Evolutionary conservation across 1,140 invertebrate species (phyloP), one percentile per base, ranked within the genome.

Genomic region (Ephestia elutella): DNA sequence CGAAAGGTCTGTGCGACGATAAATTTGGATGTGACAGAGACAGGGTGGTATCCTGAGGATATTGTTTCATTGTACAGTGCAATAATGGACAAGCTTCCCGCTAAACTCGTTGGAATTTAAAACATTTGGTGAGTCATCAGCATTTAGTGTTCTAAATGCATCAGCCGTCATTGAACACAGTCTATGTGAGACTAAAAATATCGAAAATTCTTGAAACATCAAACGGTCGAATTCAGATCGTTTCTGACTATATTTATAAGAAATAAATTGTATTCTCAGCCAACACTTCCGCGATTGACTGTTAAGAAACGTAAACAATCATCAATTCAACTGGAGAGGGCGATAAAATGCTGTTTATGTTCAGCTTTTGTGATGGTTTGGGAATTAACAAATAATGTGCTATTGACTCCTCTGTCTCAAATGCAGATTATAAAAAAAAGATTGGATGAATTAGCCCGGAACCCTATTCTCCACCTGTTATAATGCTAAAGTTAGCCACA

Each of bases 51-150:
- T 82, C 81, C 80, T 66, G 62, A 69, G 61, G 74, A 75, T 77
- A 79, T 74, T 75, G 73, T 79, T 71, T 77, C 68, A 59, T 71
- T 69, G 67, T 82, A 65, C 59, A 54, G 61, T 73, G 75, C 76
- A 80, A 80, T 84, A 83, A 87, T 87, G 82, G 73, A 77, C 73
- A 65, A 69, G 73, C 70, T 83, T 82, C 77, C 82, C 82, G 80
- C 80, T 86, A 78, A 80, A 70, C 72, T 81, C 75, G 68, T 82
- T 76, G 82, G 82, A 87, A 87, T 87, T 87, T 86, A 85, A 87
- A 87, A 82, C 71, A 87, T 83, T 80, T 65, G 82, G 85, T 87
- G 85, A 87, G 85, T 87, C 85, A 87, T 83, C 78, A 68, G 38
- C 63, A 62, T 73, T 78, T 73, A 69, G 63, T 71, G 70, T 65